Base-by-base conservation (phyloP, 2,888 invertebrate genomes). In the Drosophila nigritarsus region DNA sequence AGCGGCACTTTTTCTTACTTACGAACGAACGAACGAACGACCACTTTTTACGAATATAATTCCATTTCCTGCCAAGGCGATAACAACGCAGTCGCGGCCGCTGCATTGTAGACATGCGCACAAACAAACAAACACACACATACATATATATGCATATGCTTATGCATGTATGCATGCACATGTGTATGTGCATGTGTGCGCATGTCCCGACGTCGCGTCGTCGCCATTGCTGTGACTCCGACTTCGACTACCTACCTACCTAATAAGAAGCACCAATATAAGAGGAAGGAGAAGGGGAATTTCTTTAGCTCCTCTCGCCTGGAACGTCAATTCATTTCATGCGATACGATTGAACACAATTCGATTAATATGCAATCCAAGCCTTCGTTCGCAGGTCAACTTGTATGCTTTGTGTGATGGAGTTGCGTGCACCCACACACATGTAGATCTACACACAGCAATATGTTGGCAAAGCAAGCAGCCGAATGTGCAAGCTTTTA, bases 21-120 rank as follows among this genome's bases (percentile, higher is more conserved):
- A 63, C 29, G 13, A 54, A 32, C 83, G 7, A 54, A 32, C 83
- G 7, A 54, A 24, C 88, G 7, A 54, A 24, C 88, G 74, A 80
- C 71, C 84, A 83, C 84, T 89, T 88, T 91, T 86, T 84, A 87
- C 85, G 78, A 87, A 85, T 89, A 89, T 87, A 91, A 91, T 90
- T 90, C 82, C 91, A 91, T 91, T 91, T 91, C 91, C 91, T 91
- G 91, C 86, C 90, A 86, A 85, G 78, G 88, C 90, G 91, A 91
- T 91, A 91, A 91, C 87, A 86, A 71, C 74, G 69, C 65, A 72
- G 71, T 65, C 71, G 73, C 71, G 30, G 34, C 64, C 68, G 66
- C 72, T 79, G 78, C 75, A 71, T 61, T 70, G 70, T 40, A 70
- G 60, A 11, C 72, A 71, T 55, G 55, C 68, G 54, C 24, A 51